Evolutionary conservation across 1,140 invertebrate species (phyloP).

Genomic region (Centruroides vittatus): DNA sequence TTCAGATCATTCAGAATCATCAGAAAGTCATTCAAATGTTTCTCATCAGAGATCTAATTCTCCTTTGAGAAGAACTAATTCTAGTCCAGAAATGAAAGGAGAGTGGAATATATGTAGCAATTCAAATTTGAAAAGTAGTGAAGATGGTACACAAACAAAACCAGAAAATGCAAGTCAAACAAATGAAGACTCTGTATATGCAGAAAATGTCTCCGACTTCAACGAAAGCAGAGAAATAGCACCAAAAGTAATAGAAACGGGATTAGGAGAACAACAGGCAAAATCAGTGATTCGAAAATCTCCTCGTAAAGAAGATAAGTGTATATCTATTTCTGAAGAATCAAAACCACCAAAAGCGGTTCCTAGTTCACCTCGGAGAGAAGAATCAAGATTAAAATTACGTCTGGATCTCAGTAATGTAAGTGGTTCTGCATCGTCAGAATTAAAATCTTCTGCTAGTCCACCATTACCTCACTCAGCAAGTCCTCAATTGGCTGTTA

Average conservation of each 20-base stretch:
- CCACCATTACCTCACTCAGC: not conserved
- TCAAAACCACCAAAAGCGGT: constrained; percentile 27
- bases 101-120: not conserved
- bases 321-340: constrained; percentile 77
- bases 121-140: no score
- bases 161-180: not conserved
- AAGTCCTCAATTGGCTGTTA: not conserved
- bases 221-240: not conserved
- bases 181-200: no score
- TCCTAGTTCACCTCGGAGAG: not conserved
- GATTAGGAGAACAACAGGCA: not conserved
- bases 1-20: not conserved
- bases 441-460: not conserved
- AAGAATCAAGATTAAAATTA: not conserved
- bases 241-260: not conserved
- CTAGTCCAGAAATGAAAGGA: constrained; percentile 71
- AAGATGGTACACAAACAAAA: not conserved
- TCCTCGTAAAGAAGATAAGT: constrained; percentile 24
- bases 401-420: not conserved
- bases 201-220: no score
- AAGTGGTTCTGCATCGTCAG: not conserved
- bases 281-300: not conserved
- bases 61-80: constrained; percentile 61
- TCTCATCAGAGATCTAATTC: not conserved
- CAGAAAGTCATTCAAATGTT: constrained; percentile 4